phyloP scores from a whole-genome alignment of 2,113 vertebrate species.

The Chascanopsetta lugubris region DNA sequence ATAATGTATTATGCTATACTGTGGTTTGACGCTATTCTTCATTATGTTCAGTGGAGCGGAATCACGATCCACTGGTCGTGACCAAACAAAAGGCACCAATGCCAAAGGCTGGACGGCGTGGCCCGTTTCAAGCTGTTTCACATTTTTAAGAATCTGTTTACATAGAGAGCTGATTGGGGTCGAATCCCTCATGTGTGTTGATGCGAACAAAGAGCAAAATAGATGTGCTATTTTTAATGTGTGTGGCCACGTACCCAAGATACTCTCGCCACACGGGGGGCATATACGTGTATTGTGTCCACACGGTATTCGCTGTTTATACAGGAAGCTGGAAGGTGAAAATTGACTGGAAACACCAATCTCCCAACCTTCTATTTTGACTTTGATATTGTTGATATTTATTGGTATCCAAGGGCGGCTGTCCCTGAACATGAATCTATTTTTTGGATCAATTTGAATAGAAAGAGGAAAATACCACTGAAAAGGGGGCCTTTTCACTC shows the following conservation, averaged over 20 bases:
- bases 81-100: no score
- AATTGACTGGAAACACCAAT: not conserved
- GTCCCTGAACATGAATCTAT: not conserved
- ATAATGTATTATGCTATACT: no score
- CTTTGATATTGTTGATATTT: not conserved
- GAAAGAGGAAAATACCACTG: not conserved
- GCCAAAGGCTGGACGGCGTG: no score
- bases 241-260: not conserved
- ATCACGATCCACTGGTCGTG: no score
- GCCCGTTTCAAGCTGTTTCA: no score
- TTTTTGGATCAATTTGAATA: no score
- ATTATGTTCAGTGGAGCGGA: no score
- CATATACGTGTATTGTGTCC: not conserved
- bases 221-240: not conserved
- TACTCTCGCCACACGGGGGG: not conserved
- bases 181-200: not conserved
- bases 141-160: not conserved
- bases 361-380: not conserved
- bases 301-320: not conserved
- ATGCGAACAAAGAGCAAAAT: not conserved
- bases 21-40: no score
- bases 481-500: no score
- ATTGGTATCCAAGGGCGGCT: not conserved
- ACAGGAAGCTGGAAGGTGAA: not conserved
- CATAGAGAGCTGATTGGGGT: not conserved